These are phyloP conservation scores for Cheilosia vulpina DNA, from an alignment of 2,888 invertebrate species.

Conservation along the genomic window DNA sequence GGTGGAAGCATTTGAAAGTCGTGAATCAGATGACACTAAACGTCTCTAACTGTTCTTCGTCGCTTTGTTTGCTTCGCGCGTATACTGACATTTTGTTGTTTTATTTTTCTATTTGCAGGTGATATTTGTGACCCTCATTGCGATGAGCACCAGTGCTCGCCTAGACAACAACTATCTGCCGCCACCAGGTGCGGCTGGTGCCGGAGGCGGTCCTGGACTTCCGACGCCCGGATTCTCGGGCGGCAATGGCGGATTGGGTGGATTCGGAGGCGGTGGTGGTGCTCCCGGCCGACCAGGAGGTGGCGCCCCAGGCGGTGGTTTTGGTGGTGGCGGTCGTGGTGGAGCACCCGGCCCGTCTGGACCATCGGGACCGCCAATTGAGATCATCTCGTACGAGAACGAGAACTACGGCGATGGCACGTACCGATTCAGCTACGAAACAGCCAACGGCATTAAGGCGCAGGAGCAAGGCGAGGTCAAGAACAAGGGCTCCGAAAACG, in stretches of 20 bases:
- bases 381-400: slow-evolving; percentile 85
- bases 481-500: slow-evolving; percentile 85
- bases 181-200: slow-evolving; percentile 83
- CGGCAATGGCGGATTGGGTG: slow-evolving; percentile 80
- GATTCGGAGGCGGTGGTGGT: slow-evolving; percentile 82
- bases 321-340: slow-evolving; percentile 78
- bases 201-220: slow-evolving; percentile 82
- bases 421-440: slow-evolving; percentile 86
- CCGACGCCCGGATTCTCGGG: slow-evolving; percentile 83
- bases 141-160: slow-evolving; percentile 84
- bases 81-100: slow-evolving; percentile 52
- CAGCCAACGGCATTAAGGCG: slow-evolving; percentile 87
- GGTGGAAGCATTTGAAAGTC: slow-evolving; percentile 53
- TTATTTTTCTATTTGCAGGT: slow-evolving; percentile 81
- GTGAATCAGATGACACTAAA: slow-evolving; percentile 70
- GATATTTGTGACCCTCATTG: slow-evolving; percentile 83
- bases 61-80: background rate
- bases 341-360: slow-evolving; percentile 77
- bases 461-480: slow-evolving; percentile 87
- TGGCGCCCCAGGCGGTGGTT: slow-evolving; percentile 76
- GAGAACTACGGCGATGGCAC: slow-evolving; percentile 86
- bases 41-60: slow-evolving; percentile 47
- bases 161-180: slow-evolving; percentile 86
- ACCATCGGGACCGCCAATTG: slow-evolving; percentile 83
- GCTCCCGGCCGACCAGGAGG: slow-evolving; percentile 79